Base-by-base conservation (phyloP, 1,140 invertebrate species). In the Telenomus remus region DNA sequence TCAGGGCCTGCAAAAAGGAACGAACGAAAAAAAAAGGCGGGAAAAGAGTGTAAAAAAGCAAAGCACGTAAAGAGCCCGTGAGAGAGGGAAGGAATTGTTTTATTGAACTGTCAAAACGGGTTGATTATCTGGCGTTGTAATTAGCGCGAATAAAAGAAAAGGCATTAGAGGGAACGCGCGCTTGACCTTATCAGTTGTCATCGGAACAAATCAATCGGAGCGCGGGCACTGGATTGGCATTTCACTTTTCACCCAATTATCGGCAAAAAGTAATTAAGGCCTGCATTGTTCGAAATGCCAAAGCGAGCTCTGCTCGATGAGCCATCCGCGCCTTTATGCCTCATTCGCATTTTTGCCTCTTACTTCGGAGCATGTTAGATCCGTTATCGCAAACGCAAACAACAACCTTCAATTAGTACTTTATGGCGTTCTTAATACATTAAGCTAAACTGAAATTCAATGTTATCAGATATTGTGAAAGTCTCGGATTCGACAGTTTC, bases 401-500 rank as follows among this genome's bases (percentile, higher is more conserved):
- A 76, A 71, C 66, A 76, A 76, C 66, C 66, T 76, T 76, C 66
- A 70, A 71, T 70, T 76, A 70, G 73, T 76, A 66, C 48, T 76
- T 69, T 66, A 71, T 71, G 47, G 64, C 48, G 61, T 55, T 71
- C 55, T 61, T 63, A 61, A 61, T 66, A 60, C 65, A 70, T 76
- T 76, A 65, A 61, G 61, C 61, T 72, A 49, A 64, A 77, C 61
- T 63, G 61, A 71, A 71, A 76, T 66, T 66, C 55, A 76, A 76
- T 70, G 73, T 76, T 76, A 76, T 76, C 73, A 88, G 86, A 57
- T 88, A 88, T 81, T 88, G 84, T 80, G 87, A 88, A 76, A 87
- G 85, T 56, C 75, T 87, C 57, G 87, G 87, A 77, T 88, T 87
- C 80, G 85, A 86, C 69, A 87, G 85, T 70, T 88, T 85, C 80